These are phyloP conservation scores for Echinops telfairi DNA, from an alignment of 2,113 vertebrate genomes.

Conservation along the genomic window DNA sequence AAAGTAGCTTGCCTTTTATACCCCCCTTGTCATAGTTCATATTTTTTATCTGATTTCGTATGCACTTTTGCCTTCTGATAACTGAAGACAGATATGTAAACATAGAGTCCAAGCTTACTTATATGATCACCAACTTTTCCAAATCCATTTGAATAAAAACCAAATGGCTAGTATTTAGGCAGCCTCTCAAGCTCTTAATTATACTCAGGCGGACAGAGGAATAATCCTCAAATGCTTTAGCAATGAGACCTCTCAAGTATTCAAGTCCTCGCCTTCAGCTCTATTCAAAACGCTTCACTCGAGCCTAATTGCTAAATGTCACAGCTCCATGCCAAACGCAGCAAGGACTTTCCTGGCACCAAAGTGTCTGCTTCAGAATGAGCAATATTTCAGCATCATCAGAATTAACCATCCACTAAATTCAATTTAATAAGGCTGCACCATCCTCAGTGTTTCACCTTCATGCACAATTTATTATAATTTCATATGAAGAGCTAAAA, in stretches of 20 bases:
- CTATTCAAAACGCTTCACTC: neutral
- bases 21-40: neutral
- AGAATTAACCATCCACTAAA: constrained; percentile 79
- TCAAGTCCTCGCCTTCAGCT: neutral
- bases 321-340: constrained; percentile 41
- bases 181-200: neutral
- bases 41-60: constrained; percentile 29
- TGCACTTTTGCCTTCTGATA: neutral
- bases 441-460: constrained; percentile 72
- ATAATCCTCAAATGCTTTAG: neutral
- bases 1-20: constrained; percentile 34
- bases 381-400: constrained; percentile 74
- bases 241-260: neutral
- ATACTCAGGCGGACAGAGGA: constrained; percentile 28
- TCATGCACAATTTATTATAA: constrained; percentile 77
- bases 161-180: neutral
- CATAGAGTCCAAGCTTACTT: neutral
- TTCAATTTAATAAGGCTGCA: constrained; percentile 70
- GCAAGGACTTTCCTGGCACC: constrained; percentile 69
- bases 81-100: constrained; percentile 52
- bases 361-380: constrained; percentile 55
- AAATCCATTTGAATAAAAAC: constrained; percentile 13
- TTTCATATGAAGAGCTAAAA: constrained; percentile 63
- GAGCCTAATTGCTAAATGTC: constrained; percentile 51
- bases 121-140: constrained; percentile 8